phyloP scores from a whole-genome alignment of 2,888 invertebrate species.

The Melanostoma mellinum region DNA sequence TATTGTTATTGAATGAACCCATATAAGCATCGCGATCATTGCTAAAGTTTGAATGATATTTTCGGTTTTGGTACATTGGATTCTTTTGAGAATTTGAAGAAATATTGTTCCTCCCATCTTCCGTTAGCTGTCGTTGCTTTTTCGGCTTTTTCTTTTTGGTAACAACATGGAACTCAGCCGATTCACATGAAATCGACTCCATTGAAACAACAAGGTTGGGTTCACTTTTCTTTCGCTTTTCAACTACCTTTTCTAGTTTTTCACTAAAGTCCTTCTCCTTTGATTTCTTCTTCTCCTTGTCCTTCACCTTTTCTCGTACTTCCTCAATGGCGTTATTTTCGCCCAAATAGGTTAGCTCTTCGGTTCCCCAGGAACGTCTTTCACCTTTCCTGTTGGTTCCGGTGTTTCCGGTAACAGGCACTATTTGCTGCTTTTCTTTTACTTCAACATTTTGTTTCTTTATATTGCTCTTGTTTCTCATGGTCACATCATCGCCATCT shows the following conservation, averaged over 20 bases:
- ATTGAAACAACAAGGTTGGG: constrained; percentile 74
- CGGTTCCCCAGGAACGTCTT: constrained; percentile 87
- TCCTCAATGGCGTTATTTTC: constrained; percentile 76
- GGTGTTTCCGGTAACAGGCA: constrained; percentile 54
- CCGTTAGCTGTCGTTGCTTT: constrained; percentile 83
- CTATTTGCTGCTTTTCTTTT: constrained; percentile 51
- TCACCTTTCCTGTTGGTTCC: constrained; percentile 80
- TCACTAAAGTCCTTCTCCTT: constrained; percentile 67
- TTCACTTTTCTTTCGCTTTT: constrained; percentile 74
- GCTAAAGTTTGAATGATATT: constrained; percentile 74
- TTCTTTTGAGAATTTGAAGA: constrained; percentile 51
- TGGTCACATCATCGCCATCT: constrained; percentile 85
- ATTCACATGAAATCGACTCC: constrained; percentile 82
- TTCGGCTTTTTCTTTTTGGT: constrained; percentile 91
- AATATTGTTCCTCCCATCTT: constrained; percentile 50
- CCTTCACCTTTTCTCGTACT: constrained; percentile 73
- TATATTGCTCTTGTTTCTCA: constrained; percentile 76
- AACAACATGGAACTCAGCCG: constrained; percentile 91
- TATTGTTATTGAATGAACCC: constrained; percentile 72
- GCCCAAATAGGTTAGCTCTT: constrained; percentile 83
- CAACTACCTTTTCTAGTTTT: constrained; percentile 72
- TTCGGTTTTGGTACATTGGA: constrained; percentile 64
- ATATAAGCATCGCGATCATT: constrained; percentile 75
- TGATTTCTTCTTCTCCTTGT: constrained; percentile 74
- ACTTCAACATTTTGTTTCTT: constrained; percentile 55